Percentiles rank a stretch among this genome's conserved stretches.
Evolutionary conservation across 2,888 invertebrate species (phyloP).

Genomic region (Phorcus lineatus): DNA sequence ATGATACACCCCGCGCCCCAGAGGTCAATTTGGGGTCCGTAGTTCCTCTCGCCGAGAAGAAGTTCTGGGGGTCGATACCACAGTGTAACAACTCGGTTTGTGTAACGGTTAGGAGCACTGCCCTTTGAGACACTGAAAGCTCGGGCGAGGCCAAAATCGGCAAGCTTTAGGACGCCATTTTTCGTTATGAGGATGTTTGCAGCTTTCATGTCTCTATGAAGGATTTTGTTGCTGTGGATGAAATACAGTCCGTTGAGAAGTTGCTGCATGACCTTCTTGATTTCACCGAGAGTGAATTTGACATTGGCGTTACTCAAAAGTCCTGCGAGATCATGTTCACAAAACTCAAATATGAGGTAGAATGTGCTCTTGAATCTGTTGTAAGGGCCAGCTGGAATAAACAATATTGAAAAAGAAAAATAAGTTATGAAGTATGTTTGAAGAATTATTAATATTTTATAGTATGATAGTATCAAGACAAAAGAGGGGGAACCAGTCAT

Average conservation of each 20-base stretch:
- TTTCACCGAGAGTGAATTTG: constrained; percentile 96
- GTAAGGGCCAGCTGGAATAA: constrained; percentile 78
- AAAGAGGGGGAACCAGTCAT: no score
- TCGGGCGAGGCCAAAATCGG: constrained; percentile 97
- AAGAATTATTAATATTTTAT: no score
- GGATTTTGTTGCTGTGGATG: constrained; percentile 89
- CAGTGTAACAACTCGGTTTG: constrained; percentile 96
- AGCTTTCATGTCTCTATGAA: constrained; percentile 92
- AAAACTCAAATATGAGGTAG: constrained; percentile 98
- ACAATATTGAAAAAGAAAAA: no score
- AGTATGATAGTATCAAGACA: no score
- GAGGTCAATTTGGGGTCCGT: constrained; percentile 97
- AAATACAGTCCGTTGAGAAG: constrained; percentile 92
- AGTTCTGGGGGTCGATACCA: constrained; percentile 87
- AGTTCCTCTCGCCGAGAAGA: constrained; percentile 84
- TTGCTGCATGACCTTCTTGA: constrained; percentile 86
- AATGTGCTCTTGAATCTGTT: constrained; percentile 91
- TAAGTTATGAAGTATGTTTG: no score
- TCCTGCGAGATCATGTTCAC: constrained; percentile 98
- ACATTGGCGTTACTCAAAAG: constrained; percentile 95
- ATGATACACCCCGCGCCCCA: constrained; percentile 96
- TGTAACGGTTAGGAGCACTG: constrained; percentile 89
- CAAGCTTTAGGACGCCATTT: constrained; percentile 89
- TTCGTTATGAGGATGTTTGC: constrained; percentile 98
- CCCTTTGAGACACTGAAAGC: constrained; percentile 89